Conservation (phyloP, 2,113 vertebrate genomes). For the Toxotes jaculatrix region DNA sequence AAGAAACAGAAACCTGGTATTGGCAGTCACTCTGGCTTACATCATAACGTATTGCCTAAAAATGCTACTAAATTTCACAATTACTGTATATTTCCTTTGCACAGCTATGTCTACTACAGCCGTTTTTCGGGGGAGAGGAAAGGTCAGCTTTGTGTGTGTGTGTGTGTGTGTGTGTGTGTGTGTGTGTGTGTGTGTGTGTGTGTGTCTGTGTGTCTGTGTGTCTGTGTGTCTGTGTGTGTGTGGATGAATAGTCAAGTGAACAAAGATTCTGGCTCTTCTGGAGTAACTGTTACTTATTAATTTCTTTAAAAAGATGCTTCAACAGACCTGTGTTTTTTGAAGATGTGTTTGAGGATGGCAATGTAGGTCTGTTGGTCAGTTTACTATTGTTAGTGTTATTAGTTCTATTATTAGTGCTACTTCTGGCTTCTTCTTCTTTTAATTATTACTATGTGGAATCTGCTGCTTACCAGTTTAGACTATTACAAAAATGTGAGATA, state of each 20-base stretch:
- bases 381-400: neutral
- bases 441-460: neutral
- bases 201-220: neutral
- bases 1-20: neutral
- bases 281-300: neutral
- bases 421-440: too few relatives aligned
- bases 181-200: neutral
- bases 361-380: neutral
- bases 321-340: neutral
- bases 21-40: neutral
- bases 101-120: neutral
- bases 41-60: constrained; percentile 3
- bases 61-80: constrained; percentile 1
- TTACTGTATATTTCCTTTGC: too few relatives aligned
- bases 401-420: too few relatives aligned
- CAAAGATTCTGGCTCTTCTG: neutral
- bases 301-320: neutral
- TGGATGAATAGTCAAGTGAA: neutral
- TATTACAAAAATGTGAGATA: constrained; percentile 24
- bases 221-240: neutral
- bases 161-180: neutral
- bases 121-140: neutral
- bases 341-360: neutral
- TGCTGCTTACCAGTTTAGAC: neutral
- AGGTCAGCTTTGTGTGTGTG: neutral